phyloP scores from a whole-genome alignment of 2,888 invertebrate species.

The Athalia circularis region DNA sequence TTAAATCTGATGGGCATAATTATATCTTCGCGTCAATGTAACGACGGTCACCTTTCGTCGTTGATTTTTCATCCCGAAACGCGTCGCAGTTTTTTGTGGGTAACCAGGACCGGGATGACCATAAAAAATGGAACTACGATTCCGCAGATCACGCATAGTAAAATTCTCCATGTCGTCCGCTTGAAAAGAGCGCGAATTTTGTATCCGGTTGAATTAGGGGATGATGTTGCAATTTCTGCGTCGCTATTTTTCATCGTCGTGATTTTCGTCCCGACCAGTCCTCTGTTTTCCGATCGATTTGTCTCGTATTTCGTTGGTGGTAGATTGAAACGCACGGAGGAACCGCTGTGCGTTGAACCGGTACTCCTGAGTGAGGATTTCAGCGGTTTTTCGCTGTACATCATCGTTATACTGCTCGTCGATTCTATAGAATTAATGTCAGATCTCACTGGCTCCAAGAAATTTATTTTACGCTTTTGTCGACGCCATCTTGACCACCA shows the following conservation, averaged over 20 bases:
- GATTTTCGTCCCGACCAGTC: background rate
- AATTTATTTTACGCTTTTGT: conserved; percentile 47
- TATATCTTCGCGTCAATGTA: too few species aligned
- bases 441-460: conserved; percentile 39
- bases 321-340: conserved; percentile 51
- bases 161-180: conserved; percentile 50
- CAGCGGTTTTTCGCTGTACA: conserved; percentile 35
- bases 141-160: conserved; percentile 51
- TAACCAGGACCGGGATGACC: conserved; percentile 50
- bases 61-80: background rate
- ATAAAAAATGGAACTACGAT: conserved; percentile 53
- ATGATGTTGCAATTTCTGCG: background rate
- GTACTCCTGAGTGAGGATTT: conserved; percentile 50
- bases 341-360: conserved; percentile 49
- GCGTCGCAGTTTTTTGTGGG: conserved; percentile 1
- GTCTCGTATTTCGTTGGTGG: conserved; percentile 30
- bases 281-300: background rate
- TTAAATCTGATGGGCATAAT: too few species aligned
- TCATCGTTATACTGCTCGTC: conserved; percentile 22
- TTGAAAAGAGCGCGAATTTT: conserved; percentile 8
- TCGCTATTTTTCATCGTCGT: background rate
- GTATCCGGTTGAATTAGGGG: background rate
- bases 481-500: conserved; percentile 38
- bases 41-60: too few species aligned
- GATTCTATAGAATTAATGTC: conserved; percentile 46